Evolutionary conservation across 2,797 vertebrate species (phyloP), one percentile per base, ranked within the genome.

Genomic region (Spinus pinus): DNA sequence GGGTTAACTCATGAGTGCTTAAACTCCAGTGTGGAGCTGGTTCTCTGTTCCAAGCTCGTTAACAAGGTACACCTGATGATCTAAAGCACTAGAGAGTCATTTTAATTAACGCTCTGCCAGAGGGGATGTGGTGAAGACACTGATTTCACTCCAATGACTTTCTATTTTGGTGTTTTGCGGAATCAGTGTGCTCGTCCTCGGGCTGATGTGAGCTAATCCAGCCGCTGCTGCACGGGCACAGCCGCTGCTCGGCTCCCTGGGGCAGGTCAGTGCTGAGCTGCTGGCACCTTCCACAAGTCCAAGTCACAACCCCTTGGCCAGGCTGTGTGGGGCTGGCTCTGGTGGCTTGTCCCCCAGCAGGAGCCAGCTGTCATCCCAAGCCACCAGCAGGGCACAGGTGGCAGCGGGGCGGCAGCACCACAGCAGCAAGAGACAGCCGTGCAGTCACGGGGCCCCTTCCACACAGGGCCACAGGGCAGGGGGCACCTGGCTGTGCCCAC

Each of bases 41-140:
- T 96, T 94, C 87, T 91, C 65, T 85, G 85, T 84, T 90, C 90
- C 75, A 81, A 90, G 90, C 94, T 93, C 86, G 66, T 96, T 95
- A 96, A 94, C 92, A 92, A 94, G 66, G 88, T 93, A 90, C 90
- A 95, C 93, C 92, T 96, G 95, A 95, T 95, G 95, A 96, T 95
- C 93, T 91, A 92, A 94, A 94, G 95, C 93, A 96, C 94, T 90
- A 84, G 93, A 95, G 94, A 95, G 90, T 93, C 83, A 88, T 96
- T 97, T 96, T 94, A 95, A 95, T 97, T 97, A 95, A 94, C 64
- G 35, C 88, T 94, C 78, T 94, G 94, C 94, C 86, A 93, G 94
- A 90, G 86, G 96, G 95, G 94, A 94, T 95, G 90, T 92, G 96
- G 93, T 94, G 88, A 90, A 96, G 96, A 92, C 92, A 88, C 95